A percentile compares a stretch with the other conserved stretches of the same genome.
These are phyloP conservation scores for Saccopteryx bilineata DNA, from an alignment of 2,113 vertebrate species.

Conservation along the genomic window DNA sequence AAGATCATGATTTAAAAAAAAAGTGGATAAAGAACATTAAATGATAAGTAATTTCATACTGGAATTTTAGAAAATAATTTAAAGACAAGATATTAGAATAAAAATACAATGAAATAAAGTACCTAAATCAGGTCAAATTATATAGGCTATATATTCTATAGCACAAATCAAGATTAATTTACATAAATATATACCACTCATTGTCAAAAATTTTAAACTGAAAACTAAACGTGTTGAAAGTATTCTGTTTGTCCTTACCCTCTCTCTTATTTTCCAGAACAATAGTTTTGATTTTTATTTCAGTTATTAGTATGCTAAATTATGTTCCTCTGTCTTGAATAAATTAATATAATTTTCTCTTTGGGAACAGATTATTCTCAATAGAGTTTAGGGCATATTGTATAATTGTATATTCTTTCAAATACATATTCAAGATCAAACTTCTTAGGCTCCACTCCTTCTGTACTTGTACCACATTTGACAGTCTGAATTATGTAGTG, in stretches of 20 bases:
- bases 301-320: not conserved
- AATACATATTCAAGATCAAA: conserved; percentile 1
- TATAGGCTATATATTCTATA: not conserved
- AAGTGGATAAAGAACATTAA: not conserved
- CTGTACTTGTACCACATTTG: not conserved
- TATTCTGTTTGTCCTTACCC: not conserved
- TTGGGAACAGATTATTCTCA: not conserved
- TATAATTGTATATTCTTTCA: conserved; percentile 28
- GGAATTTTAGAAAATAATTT: not conserved
- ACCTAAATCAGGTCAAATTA: not conserved
- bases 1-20: not conserved
- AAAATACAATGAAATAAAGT: not conserved
- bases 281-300: not conserved
- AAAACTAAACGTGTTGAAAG: not conserved
- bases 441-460: not conserved
- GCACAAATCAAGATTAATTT: not conserved
- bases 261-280: fast-evolving
- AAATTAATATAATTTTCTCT: conserved; percentile 31
- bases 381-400: not conserved
- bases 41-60: not conserved
- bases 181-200: not conserved
- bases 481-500: not conserved
- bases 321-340: not conserved
- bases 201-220: not conserved
- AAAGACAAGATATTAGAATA: not conserved